A percentile compares a stretch with the other conserved stretches of the same genome.
Conservation (phyloP, 35 echinoderm and acorn worm species). For the Ptychodera flava region DNA sequence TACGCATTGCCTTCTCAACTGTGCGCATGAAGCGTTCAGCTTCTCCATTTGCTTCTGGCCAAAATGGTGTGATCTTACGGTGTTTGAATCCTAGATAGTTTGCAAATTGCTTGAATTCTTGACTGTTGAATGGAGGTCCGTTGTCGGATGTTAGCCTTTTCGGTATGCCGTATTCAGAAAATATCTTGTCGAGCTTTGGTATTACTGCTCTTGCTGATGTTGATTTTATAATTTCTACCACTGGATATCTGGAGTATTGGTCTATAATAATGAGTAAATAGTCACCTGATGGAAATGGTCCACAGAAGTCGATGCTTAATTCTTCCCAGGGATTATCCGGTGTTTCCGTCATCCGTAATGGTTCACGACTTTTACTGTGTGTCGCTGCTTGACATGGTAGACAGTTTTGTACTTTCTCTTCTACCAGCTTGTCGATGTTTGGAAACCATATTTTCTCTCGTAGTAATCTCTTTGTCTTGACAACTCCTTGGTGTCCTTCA, state of each 20-base stretch:
- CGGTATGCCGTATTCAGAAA: slow-evolving; percentile 56
- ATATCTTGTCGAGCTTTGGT: slow-evolving; percentile 49
- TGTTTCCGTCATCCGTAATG: slow-evolving; percentile 45
- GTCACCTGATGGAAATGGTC: slow-evolving; percentile 43
- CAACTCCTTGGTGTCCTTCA: slow-evolving; percentile 71
- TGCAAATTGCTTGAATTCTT: slow-evolving; percentile 44
- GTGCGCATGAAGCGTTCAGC: slow-evolving; percentile 66
- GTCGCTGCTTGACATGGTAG: slow-evolving; percentile 58
- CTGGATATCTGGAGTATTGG: slow-evolving; percentile 47
- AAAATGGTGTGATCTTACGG: slow-evolving; percentile 58
- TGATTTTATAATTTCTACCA: slow-evolving; percentile 55
- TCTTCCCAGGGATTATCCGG: slow-evolving; percentile 4
- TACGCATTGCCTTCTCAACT: slow-evolving; percentile 46
- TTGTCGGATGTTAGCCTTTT: slow-evolving; percentile 59
- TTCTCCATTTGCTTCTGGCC: slow-evolving; percentile 79
- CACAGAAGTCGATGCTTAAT: slow-evolving; percentile 50
- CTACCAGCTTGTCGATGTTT: slow-evolving; percentile 41
- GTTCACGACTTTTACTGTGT: slow-evolving; percentile 23
- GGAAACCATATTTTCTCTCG: slow-evolving; percentile 75
- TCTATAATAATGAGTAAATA: slow-evolving; percentile 24
- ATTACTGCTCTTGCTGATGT: slow-evolving; percentile 67
- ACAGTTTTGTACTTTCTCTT: slow-evolving; percentile 45
- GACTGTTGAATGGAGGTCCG: slow-evolving; percentile 62
- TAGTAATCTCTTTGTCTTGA: slow-evolving; percentile 67
- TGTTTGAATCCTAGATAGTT: slow-evolving; percentile 63